A percentile compares a stretch with the other conserved stretches of the same genome.
phyloP scores from a whole-genome alignment of 2,888 invertebrate genomes.

The Notodonta ziczac region DNA sequence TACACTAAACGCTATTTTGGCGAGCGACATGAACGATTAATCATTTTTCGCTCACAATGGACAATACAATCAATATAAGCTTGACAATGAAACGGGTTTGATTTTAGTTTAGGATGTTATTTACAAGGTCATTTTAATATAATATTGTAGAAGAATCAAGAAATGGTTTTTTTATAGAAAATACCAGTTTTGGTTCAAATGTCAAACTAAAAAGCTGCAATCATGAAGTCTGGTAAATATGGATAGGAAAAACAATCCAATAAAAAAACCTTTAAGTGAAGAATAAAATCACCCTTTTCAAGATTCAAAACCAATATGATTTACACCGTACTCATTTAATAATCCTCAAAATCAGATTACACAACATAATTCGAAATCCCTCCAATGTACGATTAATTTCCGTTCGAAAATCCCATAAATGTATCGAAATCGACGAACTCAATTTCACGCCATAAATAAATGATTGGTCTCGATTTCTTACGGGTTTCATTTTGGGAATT shows the following conservation, averaged over 20 bases:
- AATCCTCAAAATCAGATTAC: background rate
- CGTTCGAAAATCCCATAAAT: background rate
- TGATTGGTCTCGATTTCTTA: constrained; percentile 6
- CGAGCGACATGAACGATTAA: constrained; percentile 24
- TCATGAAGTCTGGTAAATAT: no score
- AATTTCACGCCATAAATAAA: constrained; percentile 8
- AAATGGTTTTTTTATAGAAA: no score
- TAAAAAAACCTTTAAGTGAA: no score
- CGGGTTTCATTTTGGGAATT: constrained; percentile 10
- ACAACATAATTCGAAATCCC: background rate
- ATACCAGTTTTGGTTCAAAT: no score
- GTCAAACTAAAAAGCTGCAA: no score
- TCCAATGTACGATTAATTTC: constrained; percentile 1
- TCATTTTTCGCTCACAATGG: constrained; percentile 29
- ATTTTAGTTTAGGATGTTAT: background rate
- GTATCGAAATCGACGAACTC: constrained; percentile 3
- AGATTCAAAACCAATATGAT: background rate
- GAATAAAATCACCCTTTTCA: no score
- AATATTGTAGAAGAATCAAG: no score
- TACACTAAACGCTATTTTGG: constrained; percentile 30
- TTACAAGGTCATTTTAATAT: no score
- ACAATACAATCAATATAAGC: constrained; percentile 14
- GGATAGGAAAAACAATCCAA: no score
- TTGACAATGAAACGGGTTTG: background rate
- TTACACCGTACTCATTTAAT: background rate